Percentiles rank a stretch among this genome's conserved stretches.
phyloP scores from a whole-genome alignment of 1,140 invertebrate species.

The Hyposmocoma kahamanoa region DNA sequence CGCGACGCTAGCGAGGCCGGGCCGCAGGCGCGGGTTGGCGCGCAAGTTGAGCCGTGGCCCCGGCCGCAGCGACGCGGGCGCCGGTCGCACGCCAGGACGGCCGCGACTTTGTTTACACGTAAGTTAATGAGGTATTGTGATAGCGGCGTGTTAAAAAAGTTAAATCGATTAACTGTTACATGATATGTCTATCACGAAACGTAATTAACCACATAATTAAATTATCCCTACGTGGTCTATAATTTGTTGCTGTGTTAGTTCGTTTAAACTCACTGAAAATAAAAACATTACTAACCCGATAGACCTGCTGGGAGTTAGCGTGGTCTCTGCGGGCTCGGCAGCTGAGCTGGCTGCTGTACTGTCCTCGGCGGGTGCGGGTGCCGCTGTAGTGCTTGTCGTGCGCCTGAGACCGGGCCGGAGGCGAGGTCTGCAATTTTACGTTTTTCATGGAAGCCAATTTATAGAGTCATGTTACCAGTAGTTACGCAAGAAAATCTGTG shows the following conservation, averaged over 20 bases:
- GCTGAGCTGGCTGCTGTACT: slow-evolving; percentile 29
- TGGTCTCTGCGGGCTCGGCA: slow-evolving; percentile 49
- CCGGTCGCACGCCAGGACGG: slow-evolving; percentile 40
- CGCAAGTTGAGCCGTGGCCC: slow-evolving; percentile 49
- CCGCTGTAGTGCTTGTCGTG: slow-evolving; percentile 28
- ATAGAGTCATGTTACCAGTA: too few species aligned
- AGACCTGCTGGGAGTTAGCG: slow-evolving; percentile 40
- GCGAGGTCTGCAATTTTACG: slow-evolving; percentile 37
- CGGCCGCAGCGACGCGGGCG: slow-evolving; percentile 41
- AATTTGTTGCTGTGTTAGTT: too few species aligned
- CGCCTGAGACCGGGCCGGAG: slow-evolving; percentile 46
- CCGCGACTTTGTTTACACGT: too few species aligned
- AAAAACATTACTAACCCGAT: slow-evolving; percentile 41
- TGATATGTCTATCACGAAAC: too few species aligned
- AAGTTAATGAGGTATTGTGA: too few species aligned
- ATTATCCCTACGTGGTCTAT: too few species aligned
- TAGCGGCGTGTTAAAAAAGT: too few species aligned
- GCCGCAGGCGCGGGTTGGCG: slow-evolving; percentile 36
- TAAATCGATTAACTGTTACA: too few species aligned
- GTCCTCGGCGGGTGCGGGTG: slow-evolving; percentile 32
- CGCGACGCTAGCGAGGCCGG: slow-evolving; percentile 26
- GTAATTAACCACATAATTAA: too few species aligned
- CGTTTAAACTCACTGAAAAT: too few species aligned
- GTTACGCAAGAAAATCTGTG: too few species aligned
- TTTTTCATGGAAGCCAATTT: too few species aligned